Evolutionary conservation across 2,113 vertebrate genomes (phyloP), one percentile per base, ranked within the genome.

Genomic region (Camelus dromedarius): DNA sequence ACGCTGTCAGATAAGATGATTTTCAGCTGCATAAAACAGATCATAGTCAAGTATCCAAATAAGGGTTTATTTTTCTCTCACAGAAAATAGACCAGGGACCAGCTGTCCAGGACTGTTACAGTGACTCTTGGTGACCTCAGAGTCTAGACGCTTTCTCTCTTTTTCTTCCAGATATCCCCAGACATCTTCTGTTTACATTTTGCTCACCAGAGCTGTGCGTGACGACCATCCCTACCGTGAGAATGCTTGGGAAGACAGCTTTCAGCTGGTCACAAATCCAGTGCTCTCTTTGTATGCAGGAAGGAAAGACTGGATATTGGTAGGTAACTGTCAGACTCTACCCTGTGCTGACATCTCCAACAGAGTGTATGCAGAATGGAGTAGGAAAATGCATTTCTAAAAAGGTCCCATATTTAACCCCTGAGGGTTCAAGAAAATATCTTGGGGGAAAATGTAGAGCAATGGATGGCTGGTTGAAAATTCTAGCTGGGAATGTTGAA

Each of bases 61-160:
- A 84, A 80, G 3, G 56, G 3, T 70, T 90, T 85, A 56, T 73
- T 94, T 96, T 95, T 30, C 54, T 91, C 38, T 94, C 22, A 2
- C 46, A 92, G 72, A 72, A 84, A 77, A 76, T 8, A 56, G 38
- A 62, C 11, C 12, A 80, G n/a, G 1, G 19, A 54, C 64, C 38
- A 72, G 54, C 58, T 54, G 28, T n/a, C 38, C 32, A 64, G 32
- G 60, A 94, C 30, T 20, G 12, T 35, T 12, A 9, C 1, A 9
- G 38, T 20, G 64, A 20, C 38, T 93, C 26, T 72, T 52, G 35
- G 46, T 93, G 60, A 62, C 54, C n/a, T 16, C 56, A 24, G 70
- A 67, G 26, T 32, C 22, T 66, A 30, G 10, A 58, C 22, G 6
- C 20, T 60, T 46, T 89, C 52, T 90, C 19, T 76, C 30, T 24